Conservation (phyloP, 2,797 vertebrate genomes). For the Helicolenus hilgendorfi region DNA sequence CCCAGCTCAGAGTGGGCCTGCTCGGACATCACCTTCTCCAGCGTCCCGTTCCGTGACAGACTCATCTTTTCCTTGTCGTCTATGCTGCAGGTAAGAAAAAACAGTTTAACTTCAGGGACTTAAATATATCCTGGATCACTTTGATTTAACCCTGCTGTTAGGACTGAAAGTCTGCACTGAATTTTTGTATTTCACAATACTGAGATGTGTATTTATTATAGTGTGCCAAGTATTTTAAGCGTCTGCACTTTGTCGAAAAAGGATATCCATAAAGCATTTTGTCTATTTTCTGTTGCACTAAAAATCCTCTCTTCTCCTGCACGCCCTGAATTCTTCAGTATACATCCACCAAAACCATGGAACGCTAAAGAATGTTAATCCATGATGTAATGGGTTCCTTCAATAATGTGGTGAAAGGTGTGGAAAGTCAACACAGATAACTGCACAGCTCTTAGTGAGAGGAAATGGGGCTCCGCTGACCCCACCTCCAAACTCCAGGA, state of each 20-base stretch:
- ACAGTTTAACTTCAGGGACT: not conserved
- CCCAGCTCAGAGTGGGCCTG: constrained; percentile 63
- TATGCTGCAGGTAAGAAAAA: constrained; percentile 18
- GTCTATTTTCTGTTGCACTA: not conserved
- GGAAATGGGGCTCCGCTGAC: constrained; percentile 81
- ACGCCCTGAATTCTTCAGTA: not conserved
- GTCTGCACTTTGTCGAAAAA: not conserved
- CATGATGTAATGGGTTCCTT: constrained; percentile 47
- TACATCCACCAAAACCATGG: not conserved
- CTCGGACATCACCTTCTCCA: constrained; percentile 82
- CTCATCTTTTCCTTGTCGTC: constrained; percentile 78
- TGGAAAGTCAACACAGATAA: constrained; percentile 82
- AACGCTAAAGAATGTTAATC: constrained; percentile 13
- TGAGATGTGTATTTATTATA: not conserved
- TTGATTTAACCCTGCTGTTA: not conserved
- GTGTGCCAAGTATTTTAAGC: constrained; percentile 1
- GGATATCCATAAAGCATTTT: not conserved
- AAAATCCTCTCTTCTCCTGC: not conserved
- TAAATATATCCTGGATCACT: not conserved
- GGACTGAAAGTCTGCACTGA: not conserved
- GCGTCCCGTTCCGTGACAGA: constrained; percentile 84
- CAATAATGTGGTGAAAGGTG: constrained; percentile 60
- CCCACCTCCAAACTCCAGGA: constrained; percentile 75
- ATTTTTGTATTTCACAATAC: not conserved
- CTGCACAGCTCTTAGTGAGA: constrained; percentile 64